These are phyloP conservation scores for Digitonthophagus gazella DNA, from an alignment of 2,888 invertebrate genomes.

Conservation along the genomic window DNA sequence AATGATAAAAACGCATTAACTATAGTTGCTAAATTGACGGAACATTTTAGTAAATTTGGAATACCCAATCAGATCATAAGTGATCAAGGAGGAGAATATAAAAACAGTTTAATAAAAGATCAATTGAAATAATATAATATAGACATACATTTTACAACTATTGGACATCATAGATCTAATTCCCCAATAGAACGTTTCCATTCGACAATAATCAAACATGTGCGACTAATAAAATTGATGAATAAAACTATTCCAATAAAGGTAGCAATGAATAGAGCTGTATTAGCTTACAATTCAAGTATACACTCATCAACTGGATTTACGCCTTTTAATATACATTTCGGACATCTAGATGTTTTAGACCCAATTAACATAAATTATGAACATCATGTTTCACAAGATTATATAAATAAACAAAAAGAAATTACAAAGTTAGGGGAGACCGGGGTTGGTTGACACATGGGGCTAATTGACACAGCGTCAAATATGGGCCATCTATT, in stretches of 20 bases:
- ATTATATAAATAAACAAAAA: slow-evolving; percentile 1
- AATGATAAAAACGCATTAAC: slow-evolving; percentile 15
- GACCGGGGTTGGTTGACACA: too few relatives aligned
- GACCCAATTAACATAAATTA: too few relatives aligned
- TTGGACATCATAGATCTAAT: background rate
- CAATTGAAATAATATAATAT: slow-evolving; percentile 26
- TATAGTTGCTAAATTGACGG: slow-evolving; percentile 18
- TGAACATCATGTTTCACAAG: too few relatives aligned
- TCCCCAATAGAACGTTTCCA: slow-evolving; percentile 20
- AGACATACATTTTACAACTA: slow-evolving; percentile 18
- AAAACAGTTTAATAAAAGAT: slow-evolving; percentile 22
- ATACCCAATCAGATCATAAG: slow-evolving; percentile 24
- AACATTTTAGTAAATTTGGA: slow-evolving; percentile 25
- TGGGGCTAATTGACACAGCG: too few relatives aligned
- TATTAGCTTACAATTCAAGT: slow-evolving; percentile 17
- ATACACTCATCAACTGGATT: slow-evolving; percentile 17
- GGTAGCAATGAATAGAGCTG: background rate
- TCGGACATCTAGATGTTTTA: slow-evolving; percentile 8
- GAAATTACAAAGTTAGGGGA: background rate
- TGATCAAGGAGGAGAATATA: slow-evolving; percentile 28
- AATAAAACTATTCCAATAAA: slow-evolving; percentile 6
- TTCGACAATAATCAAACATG: slow-evolving; percentile 15
- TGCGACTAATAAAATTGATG: slow-evolving; percentile 15
- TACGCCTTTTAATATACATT: slow-evolving; percentile 16
- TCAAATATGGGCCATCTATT: too few relatives aligned